Percentiles rank a stretch among this genome's conserved stretches.
phyloP scores from a whole-genome alignment of 2,888 invertebrate genomes.

The Subacronicta megacephala region DNA sequence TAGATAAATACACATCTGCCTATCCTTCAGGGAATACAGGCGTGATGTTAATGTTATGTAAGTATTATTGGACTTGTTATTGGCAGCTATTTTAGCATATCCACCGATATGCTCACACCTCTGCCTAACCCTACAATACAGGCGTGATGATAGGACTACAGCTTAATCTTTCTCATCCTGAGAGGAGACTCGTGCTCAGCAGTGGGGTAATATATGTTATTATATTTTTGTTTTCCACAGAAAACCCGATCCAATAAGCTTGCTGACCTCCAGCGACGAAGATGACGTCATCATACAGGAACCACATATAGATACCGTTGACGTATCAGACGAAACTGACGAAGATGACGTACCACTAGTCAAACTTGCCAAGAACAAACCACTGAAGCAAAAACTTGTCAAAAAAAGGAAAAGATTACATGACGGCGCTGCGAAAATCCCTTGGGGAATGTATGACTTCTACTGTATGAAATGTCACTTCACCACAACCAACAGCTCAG shows the following conservation, averaged over 20 bases:
- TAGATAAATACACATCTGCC: too few species aligned
- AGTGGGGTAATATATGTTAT: too few species aligned
- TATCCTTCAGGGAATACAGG: too few species aligned
- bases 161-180: too few species aligned
- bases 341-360: conserved; percentile 80
- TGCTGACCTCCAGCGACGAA: conserved; percentile 82
- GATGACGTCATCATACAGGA: conserved; percentile 83
- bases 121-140: too few species aligned
- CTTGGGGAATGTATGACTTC: conserved; percentile 56
- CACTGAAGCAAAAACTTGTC: conserved; percentile 29
- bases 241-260: conserved; percentile 74
- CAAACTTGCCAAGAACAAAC: conserved; percentile 60
- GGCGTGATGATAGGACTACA: too few species aligned
- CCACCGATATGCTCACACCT: too few species aligned
- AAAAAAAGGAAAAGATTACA: conserved; percentile 10
- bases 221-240: conserved; percentile 55
- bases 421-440: neutral
- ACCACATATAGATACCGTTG: conserved; percentile 79
- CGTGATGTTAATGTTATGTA: too few species aligned
- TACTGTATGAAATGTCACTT: conserved; percentile 72
- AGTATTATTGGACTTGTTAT: too few species aligned
- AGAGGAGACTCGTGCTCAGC: too few species aligned
- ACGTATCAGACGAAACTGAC: conserved; percentile 79
- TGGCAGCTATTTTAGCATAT: too few species aligned
- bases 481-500: conserved; percentile 27